phyloP scores from a whole-genome alignment of 2,888 invertebrate genomes.

The Netelia inedita region DNA sequence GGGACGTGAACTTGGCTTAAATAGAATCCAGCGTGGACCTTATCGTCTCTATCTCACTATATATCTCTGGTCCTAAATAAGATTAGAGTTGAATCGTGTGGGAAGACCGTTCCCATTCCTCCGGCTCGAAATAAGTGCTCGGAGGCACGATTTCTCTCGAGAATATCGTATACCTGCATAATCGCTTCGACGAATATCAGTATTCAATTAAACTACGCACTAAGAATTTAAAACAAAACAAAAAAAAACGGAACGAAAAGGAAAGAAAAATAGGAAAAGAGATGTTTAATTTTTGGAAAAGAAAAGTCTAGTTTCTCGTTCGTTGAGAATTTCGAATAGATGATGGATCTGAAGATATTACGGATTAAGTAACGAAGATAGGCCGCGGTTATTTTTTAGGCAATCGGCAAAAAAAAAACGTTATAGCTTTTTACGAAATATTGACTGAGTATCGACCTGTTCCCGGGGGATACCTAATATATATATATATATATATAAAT shows the following conservation, averaged over 20 bases:
- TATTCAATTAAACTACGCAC: slow-evolving; percentile 69
- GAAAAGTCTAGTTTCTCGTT: slow-evolving; percentile 34
- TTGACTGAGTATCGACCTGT: slow-evolving; percentile 61
- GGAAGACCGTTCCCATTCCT: slow-evolving; percentile 14
- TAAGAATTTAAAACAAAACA: slow-evolving; percentile 50
- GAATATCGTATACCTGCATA: slow-evolving; percentile 62
- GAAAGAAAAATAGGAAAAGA: background rate
- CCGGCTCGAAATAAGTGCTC: slow-evolving; percentile 37
- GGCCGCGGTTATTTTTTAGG: slow-evolving; percentile 53
- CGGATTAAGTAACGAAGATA: slow-evolving; percentile 33
- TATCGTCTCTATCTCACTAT: background rate
- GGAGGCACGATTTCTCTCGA: slow-evolving; percentile 29
- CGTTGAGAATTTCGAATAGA: slow-evolving; percentile 46
- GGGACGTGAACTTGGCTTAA: slow-evolving; percentile 2
- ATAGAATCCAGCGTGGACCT: slow-evolving; percentile 41
- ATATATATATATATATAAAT: slow-evolving; percentile 10
- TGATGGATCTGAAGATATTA: slow-evolving; percentile 53
- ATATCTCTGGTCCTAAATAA: slow-evolving; percentile 33
- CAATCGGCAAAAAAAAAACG: slow-evolving; percentile 23
- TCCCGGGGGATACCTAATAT: slow-evolving; percentile 44
- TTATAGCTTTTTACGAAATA: slow-evolving; percentile 61
- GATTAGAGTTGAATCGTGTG: slow-evolving; percentile 33
- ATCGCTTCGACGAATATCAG: slow-evolving; percentile 72
- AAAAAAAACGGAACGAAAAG: background rate
- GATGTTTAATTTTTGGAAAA: slow-evolving; percentile 10